These are phyloP conservation scores for Cynodonichthys magdalenae DNA, from an alignment of 2,797 vertebrate species.

Conservation along the genomic window DNA sequence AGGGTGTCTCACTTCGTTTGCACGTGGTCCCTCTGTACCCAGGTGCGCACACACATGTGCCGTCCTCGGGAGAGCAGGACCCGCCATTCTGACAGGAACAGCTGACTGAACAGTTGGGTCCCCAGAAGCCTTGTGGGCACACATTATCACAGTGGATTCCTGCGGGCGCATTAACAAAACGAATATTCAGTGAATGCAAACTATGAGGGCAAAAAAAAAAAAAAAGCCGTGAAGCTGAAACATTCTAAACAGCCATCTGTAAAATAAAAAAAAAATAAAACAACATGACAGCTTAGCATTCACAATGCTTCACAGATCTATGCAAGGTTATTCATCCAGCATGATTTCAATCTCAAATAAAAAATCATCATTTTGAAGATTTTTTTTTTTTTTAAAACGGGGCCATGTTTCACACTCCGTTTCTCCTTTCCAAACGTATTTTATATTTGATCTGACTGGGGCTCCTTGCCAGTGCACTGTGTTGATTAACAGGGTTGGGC, in stretches of 20 bases:
- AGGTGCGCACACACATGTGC: slow-evolving; percentile 93
- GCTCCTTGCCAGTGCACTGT: slow-evolving; percentile 78
- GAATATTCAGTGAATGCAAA: slow-evolving; percentile 51
- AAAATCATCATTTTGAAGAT: slow-evolving; percentile 44
- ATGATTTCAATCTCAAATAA: slow-evolving; percentile 52
- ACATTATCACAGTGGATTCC: slow-evolving; percentile 94
- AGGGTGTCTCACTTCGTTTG: slow-evolving; percentile 91
- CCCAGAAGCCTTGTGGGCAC: slow-evolving; percentile 93
- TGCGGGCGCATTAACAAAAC: slow-evolving; percentile 66
- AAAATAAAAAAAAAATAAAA: slow-evolving; percentile 24
- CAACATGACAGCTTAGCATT: slow-evolving; percentile 34
- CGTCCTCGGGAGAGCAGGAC: slow-evolving; percentile 94
- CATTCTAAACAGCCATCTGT: slow-evolving; percentile 47
- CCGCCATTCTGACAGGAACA: slow-evolving; percentile 96
- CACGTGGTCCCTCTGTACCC: slow-evolving; percentile 94
- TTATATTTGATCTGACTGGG: slow-evolving; percentile 82
- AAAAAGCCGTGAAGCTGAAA: slow-evolving; percentile 30
- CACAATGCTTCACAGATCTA: slow-evolving; percentile 42
- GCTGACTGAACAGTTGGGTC: slow-evolving; percentile 95
- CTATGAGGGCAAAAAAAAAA: slow-evolving; percentile 34
- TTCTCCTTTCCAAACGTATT: slow-evolving; percentile 71
- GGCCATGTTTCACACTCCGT: slow-evolving; percentile 61
- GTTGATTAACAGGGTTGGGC: slow-evolving; percentile 84
- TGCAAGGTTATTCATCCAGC: slow-evolving; percentile 43
- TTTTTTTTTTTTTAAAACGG: slow-evolving; percentile 61